Evolutionary conservation across 2,888 invertebrate genomes (phyloP).

Genomic region (Choristoneura rosaceana): DNA sequence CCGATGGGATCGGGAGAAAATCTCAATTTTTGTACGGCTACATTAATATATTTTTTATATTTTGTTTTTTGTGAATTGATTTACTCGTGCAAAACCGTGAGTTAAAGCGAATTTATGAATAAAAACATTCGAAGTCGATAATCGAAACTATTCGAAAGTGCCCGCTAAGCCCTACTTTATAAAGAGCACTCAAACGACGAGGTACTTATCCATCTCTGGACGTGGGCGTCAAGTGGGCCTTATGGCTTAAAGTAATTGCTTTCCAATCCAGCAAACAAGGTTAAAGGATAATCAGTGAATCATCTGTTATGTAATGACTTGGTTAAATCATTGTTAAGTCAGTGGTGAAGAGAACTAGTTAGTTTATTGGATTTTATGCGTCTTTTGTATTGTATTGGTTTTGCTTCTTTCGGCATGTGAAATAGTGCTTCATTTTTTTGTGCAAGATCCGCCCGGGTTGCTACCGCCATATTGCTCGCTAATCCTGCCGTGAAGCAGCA

Average conservation of each 20-base stretch:
- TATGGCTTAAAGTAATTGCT: constrained; percentile 66
- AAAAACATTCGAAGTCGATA: not conserved
- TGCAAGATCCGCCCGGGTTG: too few species aligned
- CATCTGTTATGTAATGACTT: constrained; percentile 49
- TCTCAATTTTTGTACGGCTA: too few species aligned
- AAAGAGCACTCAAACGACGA: constrained; percentile 58
- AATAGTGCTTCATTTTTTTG: too few species aligned
- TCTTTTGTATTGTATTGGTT: too few species aligned
- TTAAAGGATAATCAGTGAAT: constrained; percentile 43
- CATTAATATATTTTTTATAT: too few species aligned
- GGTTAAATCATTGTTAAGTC: constrained; percentile 50
- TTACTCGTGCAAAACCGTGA: too few species aligned
- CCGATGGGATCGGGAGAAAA: too few species aligned
- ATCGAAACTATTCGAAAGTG: constrained; percentile 10
- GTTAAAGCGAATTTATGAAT: not conserved
- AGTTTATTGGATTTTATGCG: not conserved
- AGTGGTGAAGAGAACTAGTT: not conserved
- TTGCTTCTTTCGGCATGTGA: too few species aligned
- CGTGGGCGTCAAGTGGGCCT: constrained; percentile 61
- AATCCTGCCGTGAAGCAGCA: too few species aligned
- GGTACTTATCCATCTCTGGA: constrained; percentile 60
- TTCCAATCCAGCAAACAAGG: constrained; percentile 64
- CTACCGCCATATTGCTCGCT: too few species aligned
- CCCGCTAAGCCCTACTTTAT: constrained; percentile 47
- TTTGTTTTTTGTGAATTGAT: too few species aligned